Percentiles rank a stretch among this genome's conserved stretches.
phyloP scores from a whole-genome alignment of 2,888 invertebrate genomes.

The Ormyrus rosae region DNA sequence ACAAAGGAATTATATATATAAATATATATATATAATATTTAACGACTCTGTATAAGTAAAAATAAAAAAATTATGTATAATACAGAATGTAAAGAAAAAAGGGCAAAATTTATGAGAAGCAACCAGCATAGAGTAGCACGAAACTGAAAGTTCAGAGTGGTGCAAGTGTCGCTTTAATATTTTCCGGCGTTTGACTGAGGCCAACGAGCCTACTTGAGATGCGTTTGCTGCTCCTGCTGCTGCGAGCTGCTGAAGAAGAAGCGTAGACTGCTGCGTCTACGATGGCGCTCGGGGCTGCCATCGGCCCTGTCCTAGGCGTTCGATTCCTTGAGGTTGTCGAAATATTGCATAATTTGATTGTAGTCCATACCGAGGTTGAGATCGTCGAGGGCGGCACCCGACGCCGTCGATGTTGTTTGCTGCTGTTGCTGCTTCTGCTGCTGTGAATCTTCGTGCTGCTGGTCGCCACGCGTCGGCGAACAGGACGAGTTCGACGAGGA shows the following conservation, averaged over 20 bases:
- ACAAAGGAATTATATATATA: too few relatives aligned
- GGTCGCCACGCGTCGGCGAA: slow-evolving; percentile 76
- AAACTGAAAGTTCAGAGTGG: background rate
- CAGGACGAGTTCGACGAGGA: slow-evolving; percentile 71
- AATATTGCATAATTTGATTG: slow-evolving; percentile 98
- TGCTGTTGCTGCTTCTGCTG: slow-evolving; percentile 58
- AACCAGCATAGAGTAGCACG: too few relatives aligned
- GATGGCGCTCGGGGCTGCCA: slow-evolving; percentile 49
- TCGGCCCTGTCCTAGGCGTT: slow-evolving; percentile 81
- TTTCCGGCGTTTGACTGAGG: background rate
- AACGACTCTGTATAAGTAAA: too few relatives aligned
- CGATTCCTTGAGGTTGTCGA: slow-evolving; percentile 97
- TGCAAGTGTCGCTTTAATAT: background rate
- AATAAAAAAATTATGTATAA: too few relatives aligned
- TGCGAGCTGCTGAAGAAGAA: slow-evolving; percentile 39
- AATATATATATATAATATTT: too few relatives aligned
- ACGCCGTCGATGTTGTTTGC: slow-evolving; percentile 6
- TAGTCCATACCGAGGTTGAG: slow-evolving; percentile 93
- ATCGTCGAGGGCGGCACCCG: slow-evolving; percentile 84
- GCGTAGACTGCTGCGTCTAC: slow-evolving; percentile 50
- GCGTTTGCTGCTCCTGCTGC: slow-evolving; percentile 26
- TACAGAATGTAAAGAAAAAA: too few relatives aligned
- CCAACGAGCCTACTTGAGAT: slow-evolving; percentile 11
- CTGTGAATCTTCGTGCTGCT: slow-evolving; percentile 76
- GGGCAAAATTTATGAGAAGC: too few relatives aligned